These are phyloP conservation scores for Felis chaus DNA, from an alignment of 2,113 vertebrate species.

Conservation along the genomic window DNA sequence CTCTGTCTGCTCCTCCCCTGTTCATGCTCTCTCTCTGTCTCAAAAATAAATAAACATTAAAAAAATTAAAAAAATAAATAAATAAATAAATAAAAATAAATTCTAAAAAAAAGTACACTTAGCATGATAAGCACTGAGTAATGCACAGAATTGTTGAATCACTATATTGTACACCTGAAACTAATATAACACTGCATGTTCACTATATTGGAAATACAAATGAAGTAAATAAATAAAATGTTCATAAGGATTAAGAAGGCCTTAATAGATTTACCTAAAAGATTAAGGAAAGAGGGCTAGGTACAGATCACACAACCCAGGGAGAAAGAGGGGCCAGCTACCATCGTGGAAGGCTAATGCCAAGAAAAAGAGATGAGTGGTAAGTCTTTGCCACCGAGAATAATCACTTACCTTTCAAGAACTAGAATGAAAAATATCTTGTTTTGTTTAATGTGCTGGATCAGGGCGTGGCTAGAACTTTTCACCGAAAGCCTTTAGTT, in stretches of 20 bases:
- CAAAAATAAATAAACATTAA: too few relatives aligned
- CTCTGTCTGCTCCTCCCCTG: too few relatives aligned
- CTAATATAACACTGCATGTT: not conserved
- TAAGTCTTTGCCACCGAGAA: not conserved
- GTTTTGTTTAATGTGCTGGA: not conserved
- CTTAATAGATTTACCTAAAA: not conserved
- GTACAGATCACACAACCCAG: too few relatives aligned
- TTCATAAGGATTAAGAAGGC: not conserved
- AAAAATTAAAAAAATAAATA: too few relatives aligned
- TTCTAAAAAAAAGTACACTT: not conserved
- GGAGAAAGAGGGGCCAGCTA: not conserved
- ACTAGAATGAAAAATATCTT: not conserved
- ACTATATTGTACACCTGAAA: not conserved
- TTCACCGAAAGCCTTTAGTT: not conserved
- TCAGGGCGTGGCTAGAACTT: not conserved
- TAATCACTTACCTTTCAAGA: not conserved
- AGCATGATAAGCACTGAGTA: not conserved
- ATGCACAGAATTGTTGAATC: not conserved
- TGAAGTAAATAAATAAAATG: not conserved
- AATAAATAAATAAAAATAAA: too few relatives aligned
- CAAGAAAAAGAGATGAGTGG: not conserved
- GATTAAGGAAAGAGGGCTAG: not conserved
- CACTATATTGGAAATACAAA: not conserved
- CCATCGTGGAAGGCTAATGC: too few relatives aligned
- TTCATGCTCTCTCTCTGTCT: too few relatives aligned